phyloP scores from a whole-genome alignment of 2,113 vertebrate genomes.

The Trachemys scripta region DNA sequence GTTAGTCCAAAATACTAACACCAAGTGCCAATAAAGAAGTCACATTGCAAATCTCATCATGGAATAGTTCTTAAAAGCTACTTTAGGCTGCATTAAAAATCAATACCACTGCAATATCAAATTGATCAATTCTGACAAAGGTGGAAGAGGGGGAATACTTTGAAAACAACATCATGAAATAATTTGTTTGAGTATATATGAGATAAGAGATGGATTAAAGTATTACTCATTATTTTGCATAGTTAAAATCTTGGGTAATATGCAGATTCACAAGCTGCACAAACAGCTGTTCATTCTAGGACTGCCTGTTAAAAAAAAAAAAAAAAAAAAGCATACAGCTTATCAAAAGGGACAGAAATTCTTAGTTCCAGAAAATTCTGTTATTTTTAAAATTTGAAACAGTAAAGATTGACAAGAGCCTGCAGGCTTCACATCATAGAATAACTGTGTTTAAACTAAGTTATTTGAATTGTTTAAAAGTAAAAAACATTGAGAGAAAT shows the following conservation, averaged over 20 bases:
- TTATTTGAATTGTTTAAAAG: background rate
- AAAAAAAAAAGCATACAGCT: background rate
- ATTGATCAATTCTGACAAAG: background rate
- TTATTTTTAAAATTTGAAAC: background rate
- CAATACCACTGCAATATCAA: background rate
- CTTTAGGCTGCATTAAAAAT: background rate
- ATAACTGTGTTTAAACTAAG: background rate
- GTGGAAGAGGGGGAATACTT: background rate
- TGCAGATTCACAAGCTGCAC: background rate
- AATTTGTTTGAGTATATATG: background rate
- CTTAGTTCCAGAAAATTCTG: background rate
- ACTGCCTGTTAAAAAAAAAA: background rate
- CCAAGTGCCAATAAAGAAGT: background rate
- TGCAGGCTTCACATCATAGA: background rate
- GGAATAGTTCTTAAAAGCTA: background rate
- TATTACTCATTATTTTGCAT: background rate
- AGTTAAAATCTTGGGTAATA: background rate
- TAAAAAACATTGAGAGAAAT: background rate
- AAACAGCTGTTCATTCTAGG: background rate
- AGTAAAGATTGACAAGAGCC: conserved; percentile 4
- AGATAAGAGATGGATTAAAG: background rate
- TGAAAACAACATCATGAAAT: conserved; percentile 15
- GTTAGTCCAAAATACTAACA: background rate
- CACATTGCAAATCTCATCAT: background rate
- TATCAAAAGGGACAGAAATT: background rate